Evolutionary conservation across 2,113 vertebrate species (phyloP).

Genomic region (Seriola dumerili): DNA sequence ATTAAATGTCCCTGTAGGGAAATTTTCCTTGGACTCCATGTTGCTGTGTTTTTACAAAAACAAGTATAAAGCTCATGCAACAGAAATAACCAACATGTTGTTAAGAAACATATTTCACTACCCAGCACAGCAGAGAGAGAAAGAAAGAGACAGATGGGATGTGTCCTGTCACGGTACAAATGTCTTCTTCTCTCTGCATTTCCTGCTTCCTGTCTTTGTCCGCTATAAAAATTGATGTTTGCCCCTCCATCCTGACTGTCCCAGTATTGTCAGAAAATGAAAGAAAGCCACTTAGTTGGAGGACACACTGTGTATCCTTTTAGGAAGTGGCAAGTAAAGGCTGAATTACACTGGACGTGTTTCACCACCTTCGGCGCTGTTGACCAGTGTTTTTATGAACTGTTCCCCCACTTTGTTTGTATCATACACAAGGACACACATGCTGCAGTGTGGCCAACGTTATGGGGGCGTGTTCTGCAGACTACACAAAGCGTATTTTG

Average conservation of each 20-base stretch:
- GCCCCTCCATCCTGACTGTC: slow-evolving; percentile 7
- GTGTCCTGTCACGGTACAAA: slow-evolving; percentile 11
- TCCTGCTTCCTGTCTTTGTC: slow-evolving; percentile 35
- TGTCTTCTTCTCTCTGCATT: slow-evolving; percentile 8
- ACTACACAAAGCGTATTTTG: background rate
- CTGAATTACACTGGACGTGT: background rate
- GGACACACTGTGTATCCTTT: slow-evolving; percentile 21
- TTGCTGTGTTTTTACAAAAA: background rate
- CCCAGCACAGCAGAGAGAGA: background rate
- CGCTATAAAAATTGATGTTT: slow-evolving; percentile 41
- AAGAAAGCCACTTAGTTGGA: slow-evolving; percentile 15
- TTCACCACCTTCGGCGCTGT: background rate
- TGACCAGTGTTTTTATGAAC: background rate
- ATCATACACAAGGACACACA: background rate
- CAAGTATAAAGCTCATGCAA: slow-evolving; percentile 4
- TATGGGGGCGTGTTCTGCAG: background rate
- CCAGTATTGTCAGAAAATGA: slow-evolving; percentile 16
- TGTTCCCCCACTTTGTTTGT: background rate
- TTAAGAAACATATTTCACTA: background rate
- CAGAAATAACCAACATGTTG: background rate
- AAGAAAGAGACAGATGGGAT: slow-evolving; percentile 4
- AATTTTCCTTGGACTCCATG: slow-evolving; percentile 6
- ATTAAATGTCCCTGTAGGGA: slow-evolving; percentile 9
- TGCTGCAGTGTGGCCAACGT: background rate
- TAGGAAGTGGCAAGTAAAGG: background rate